Evolutionary conservation across 1,140 invertebrate genomes (phyloP).

Genomic region (Rhagoletis zephyria): DNA sequence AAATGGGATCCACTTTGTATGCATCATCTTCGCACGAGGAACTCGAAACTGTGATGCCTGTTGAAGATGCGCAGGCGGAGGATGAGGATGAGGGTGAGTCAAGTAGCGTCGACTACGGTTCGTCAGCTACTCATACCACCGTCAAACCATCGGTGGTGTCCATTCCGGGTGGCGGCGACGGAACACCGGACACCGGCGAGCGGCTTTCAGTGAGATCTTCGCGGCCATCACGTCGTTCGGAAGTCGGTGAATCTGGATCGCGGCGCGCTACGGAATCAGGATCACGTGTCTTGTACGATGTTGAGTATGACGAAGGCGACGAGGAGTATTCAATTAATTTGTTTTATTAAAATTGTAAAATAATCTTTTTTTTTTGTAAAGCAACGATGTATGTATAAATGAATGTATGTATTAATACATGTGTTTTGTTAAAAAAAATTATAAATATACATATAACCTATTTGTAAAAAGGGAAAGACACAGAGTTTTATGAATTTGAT

Average conservation of each 20-base stretch:
- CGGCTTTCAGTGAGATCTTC: neutral
- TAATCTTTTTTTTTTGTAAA: neutral
- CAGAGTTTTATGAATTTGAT: neutral
- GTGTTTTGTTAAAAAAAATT: neutral
- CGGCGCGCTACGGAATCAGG: neutral
- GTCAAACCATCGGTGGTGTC: neutral
- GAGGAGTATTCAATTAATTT: conserved; percentile 68
- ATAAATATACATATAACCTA: neutral
- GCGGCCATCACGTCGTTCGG: neutral
- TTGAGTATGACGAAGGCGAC: conserved; percentile 59
- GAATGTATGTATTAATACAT: neutral
- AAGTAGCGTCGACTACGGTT: conserved; percentile 62
- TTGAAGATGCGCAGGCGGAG: conserved; percentile 65
- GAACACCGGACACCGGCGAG: neutral
- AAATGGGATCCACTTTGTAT: conserved; percentile 68
- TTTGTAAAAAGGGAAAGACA: neutral
- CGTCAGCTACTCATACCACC: conserved; percentile 51
- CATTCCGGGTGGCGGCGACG: neutral
- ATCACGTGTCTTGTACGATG: neutral
- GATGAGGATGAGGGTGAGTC: conserved; percentile 65
- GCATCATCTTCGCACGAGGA: conserved; percentile 67
- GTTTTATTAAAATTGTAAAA: conserved; percentile 61
- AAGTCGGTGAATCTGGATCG: neutral
- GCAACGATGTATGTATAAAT: neutral
- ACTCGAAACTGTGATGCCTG: conserved; percentile 61